Evolutionary conservation across 2,797 vertebrate genomes (phyloP).

Genomic region (Threskiornis aethiopicus): DNA sequence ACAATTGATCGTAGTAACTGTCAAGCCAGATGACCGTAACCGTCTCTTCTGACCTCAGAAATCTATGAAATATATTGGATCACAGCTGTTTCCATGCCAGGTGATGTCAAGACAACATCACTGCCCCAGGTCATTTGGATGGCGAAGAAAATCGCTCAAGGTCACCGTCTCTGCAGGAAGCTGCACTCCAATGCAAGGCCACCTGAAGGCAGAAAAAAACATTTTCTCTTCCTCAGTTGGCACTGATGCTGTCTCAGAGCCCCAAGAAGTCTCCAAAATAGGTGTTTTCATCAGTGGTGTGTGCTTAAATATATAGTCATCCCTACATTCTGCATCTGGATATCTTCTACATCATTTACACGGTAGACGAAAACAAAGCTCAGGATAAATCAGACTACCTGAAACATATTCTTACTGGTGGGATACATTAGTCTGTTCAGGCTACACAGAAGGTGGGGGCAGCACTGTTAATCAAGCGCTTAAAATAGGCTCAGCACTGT

Average conservation of each 20-base stretch:
- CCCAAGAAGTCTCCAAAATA: background rate
- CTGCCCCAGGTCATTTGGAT: background rate
- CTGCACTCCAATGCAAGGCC: fast-evolving
- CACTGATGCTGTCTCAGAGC: background rate
- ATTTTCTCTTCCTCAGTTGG: background rate
- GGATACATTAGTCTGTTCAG: background rate
- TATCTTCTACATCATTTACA: background rate
- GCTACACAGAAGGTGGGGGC: background rate
- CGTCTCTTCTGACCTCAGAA: background rate
- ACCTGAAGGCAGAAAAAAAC: background rate
- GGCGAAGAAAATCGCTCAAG: background rate
- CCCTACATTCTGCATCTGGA: no score
- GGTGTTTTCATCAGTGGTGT: background rate
- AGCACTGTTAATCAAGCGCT: background rate
- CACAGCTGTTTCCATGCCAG: background rate
- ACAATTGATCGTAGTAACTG: background rate
- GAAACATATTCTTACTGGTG: background rate
- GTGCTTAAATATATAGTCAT: background rate
- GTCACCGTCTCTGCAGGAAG: background rate
- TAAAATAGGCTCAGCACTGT: background rate
- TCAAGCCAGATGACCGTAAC: background rate
- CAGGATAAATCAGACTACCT: background rate
- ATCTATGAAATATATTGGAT: background rate
- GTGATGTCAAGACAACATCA: background rate
- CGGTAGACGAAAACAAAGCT: background rate